Base-by-base conservation (phyloP, 1,140 invertebrate species). In the Colletes latitarsis region DNA sequence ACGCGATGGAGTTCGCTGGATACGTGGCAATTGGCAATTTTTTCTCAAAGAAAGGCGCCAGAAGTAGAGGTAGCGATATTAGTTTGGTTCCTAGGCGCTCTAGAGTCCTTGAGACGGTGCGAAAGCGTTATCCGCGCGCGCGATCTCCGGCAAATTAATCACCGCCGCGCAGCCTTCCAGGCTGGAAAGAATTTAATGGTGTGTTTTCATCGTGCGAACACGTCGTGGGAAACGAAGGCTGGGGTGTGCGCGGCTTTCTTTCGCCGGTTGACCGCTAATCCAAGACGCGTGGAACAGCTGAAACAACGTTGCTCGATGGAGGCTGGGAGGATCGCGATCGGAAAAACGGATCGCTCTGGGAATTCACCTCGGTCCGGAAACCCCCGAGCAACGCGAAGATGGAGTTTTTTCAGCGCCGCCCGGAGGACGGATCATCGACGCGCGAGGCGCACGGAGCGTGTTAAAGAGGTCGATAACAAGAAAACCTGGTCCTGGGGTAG, bases 391-490 rank as follows among this genome's bases (percentile, higher is more conserved):
- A 53, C 15, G 5, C n/a, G 60, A 15, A 19, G 15, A 19, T 1
- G n/a, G 0, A 19, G 14, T 67, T 30, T n/a, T n/a, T 30, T 52
- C 6, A 6, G 9, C 21, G 2, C 1, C 55, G 30, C 17, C n/a
- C 17, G 53, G 15, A 30, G 66, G 21, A 58, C 49, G 39, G 19
- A 41, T 63, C 21, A 5, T 46, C 43, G 43, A 19, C 41, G 73
- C 57, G 52, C 0, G n/a, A 14, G 41, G 49, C 19, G 46, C n/a
- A 21, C 30, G 15, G 21, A 60, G 63, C 41, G 71, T 52, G 78
- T 80, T 75, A 60, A 80, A 80, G 63, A 75, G 84, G 77, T 85
- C 82, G 88, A 89, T 91, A 90, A 90, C 83, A 90, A 90, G 90
- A 90, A 90, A 91, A 88, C 83, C 90, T 77, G 63, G 81, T 62